These are phyloP conservation scores for Anolis sagrei DNA, from an alignment of 2,113 vertebrate genomes.

Conservation along the genomic window DNA sequence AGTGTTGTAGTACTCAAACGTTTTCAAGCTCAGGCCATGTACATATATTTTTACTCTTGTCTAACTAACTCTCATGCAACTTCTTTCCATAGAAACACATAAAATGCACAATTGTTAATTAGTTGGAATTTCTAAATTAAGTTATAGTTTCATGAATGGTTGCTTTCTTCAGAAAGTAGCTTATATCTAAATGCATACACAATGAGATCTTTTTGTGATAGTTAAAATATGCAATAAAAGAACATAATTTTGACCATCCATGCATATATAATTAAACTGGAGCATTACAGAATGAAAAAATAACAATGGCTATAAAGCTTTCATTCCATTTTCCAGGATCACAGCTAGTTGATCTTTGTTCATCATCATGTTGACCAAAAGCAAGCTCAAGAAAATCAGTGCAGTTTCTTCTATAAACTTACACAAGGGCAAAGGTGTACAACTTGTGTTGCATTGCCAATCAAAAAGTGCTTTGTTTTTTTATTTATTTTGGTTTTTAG, in stretches of 20 bases:
- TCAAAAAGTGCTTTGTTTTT: not conserved
- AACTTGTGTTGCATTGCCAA: not conserved
- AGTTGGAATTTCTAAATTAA: too few relatives aligned
- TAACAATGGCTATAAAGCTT: slow-evolving; percentile 4
- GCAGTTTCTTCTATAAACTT: not conserved
- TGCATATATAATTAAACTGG: not conserved
- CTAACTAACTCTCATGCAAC: too few relatives aligned
- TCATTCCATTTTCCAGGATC: not conserved
- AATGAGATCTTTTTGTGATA: not conserved
- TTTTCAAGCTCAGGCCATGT: too few relatives aligned
- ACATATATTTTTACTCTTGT: too few relatives aligned
- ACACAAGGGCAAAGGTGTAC: not conserved
- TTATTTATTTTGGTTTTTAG: not conserved
- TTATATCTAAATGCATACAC: not conserved
- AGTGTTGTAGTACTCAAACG: too few relatives aligned
- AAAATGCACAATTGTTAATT: too few relatives aligned
- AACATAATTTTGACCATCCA: slow-evolving; percentile 3
- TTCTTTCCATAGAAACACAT: too few relatives aligned
- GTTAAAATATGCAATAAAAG: not conserved
- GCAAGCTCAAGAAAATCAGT: not conserved
- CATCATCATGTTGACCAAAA: not conserved
- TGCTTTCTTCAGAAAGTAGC: not conserved
- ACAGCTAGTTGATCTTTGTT: not conserved
- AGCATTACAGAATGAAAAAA: slow-evolving; percentile 10
- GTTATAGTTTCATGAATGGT: too few relatives aligned